phyloP scores from a whole-genome alignment of 2,888 invertebrate genomes.

The Onchidella celtica region DNA sequence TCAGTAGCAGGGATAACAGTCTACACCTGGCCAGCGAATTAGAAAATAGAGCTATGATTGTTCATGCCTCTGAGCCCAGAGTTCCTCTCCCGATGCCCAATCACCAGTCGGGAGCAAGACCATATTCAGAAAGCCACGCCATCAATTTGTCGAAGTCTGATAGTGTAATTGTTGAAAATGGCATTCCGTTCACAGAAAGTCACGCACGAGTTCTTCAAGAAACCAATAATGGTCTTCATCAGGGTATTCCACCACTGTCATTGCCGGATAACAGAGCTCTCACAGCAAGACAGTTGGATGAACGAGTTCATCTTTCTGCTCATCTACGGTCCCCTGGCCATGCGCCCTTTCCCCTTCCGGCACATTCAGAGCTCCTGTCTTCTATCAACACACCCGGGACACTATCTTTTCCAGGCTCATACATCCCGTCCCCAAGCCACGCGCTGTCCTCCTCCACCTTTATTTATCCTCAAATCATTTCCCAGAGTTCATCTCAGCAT shows the following conservation, averaged over 20 bases:
- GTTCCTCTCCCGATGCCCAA: neutral
- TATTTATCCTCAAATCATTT: conserved; percentile 24
- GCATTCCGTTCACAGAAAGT: conserved; percentile 1
- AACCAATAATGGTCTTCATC: conserved; percentile 8
- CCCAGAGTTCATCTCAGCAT: conserved; percentile 13
- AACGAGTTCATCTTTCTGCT: neutral
- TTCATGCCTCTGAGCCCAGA: conserved; percentile 19
- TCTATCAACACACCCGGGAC: neutral
- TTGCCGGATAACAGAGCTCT: neutral
- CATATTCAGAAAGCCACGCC: conserved; percentile 25
- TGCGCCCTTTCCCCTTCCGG: neutral
- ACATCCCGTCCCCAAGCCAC: conserved; percentile 32
- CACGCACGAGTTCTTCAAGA: conserved; percentile 29
- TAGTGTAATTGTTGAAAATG: conserved; percentile 10
- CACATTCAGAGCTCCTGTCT: conserved; percentile 26
- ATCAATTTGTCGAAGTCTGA: conserved; percentile 40
- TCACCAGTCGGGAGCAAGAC: conserved; percentile 18
- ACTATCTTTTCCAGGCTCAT: conserved; percentile 31
- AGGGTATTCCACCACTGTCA: conserved; percentile 3
- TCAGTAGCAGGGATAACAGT: neutral
- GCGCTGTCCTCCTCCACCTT: conserved; percentile 3
- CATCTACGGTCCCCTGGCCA: conserved; percentile 24
- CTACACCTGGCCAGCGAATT: neutral
- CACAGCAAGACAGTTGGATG: conserved; percentile 11
- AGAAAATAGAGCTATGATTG: conserved; percentile 15